These are phyloP conservation scores for Rhinolophus sinicus DNA, from an alignment of 2,113 vertebrate species.

Conservation along the genomic window DNA sequence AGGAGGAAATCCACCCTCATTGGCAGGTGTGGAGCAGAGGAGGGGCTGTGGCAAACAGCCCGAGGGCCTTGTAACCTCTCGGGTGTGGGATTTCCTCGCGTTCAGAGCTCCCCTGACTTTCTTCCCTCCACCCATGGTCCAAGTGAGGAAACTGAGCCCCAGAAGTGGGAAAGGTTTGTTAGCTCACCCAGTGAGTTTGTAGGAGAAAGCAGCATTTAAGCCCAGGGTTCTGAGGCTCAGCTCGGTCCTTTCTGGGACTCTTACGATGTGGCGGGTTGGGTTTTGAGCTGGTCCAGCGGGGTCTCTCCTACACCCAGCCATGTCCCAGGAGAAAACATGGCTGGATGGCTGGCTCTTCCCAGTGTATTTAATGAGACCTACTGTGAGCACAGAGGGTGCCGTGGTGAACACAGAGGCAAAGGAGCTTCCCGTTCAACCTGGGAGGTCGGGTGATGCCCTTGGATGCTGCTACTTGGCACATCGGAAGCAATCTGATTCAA, in stretches of 20 bases:
- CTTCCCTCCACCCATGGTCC: not conserved
- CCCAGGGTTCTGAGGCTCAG: not conserved
- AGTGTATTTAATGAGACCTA: not conserved
- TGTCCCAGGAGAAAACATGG: not conserved
- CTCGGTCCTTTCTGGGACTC: not conserved
- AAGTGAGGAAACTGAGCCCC: not conserved
- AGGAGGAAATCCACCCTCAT: not conserved
- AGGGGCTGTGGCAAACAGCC: not conserved
- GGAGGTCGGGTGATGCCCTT: not conserved
- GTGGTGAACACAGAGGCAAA: not conserved
- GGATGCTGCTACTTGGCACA: not conserved
- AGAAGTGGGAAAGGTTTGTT: not conserved
- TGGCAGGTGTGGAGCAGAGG: not conserved
- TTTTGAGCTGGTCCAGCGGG: not conserved
- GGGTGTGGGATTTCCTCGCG: not conserved
- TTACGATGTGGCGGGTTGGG: not conserved
- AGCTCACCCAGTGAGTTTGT: not conserved
- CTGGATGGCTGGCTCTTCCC: not conserved
- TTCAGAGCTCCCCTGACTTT: not conserved
- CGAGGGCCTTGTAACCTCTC: not conserved
- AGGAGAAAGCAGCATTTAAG: not conserved
- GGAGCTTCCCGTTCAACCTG: not conserved
- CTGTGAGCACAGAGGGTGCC: not conserved
- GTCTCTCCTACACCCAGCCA: not conserved
- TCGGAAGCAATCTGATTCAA: not conserved